phyloP scores from a whole-genome alignment of 2,888 invertebrate genomes.

The Melanostoma scalare region DNA sequence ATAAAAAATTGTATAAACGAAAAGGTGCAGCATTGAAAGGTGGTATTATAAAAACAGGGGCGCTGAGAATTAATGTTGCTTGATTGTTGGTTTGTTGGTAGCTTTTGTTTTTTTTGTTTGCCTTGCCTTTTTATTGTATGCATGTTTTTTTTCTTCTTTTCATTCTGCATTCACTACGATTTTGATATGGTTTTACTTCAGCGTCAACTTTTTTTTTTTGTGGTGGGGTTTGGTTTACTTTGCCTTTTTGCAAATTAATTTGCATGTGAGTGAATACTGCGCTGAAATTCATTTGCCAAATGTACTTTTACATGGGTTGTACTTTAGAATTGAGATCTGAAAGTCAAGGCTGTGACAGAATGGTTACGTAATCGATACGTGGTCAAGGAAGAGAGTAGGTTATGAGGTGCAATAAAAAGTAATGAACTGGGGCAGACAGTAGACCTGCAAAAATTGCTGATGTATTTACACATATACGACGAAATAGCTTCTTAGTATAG shows the following conservation, averaged over 20 bases:
- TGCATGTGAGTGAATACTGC: slow-evolving; percentile 21
- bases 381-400: slow-evolving; percentile 25
- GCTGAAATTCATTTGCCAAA: slow-evolving; percentile 46
- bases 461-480: background rate
- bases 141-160: slow-evolving; percentile 3
- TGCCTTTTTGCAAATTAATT: background rate
- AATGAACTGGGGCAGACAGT: slow-evolving; percentile 12
- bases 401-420: slow-evolving; percentile 18
- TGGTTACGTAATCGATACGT: slow-evolving; percentile 40
- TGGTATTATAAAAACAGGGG: slow-evolving; percentile 44
- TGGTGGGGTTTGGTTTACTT: slow-evolving; percentile 14
- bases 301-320: slow-evolving; percentile 22
- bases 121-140: slow-evolving; percentile 7
- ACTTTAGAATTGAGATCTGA: slow-evolving; percentile 26
- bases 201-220: slow-evolving; percentile 16
- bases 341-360: slow-evolving; percentile 56
- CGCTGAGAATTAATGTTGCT: slow-evolving; percentile 62
- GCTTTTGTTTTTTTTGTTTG: background rate
- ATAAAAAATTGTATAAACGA: slow-evolving; percentile 10
- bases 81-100: slow-evolving; percentile 45
- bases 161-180: slow-evolving; percentile 22
- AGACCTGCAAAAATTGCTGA: background rate
- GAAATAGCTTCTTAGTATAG: too few species aligned
- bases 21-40: slow-evolving; percentile 11
- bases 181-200: slow-evolving; percentile 34